Conservation (phyloP, 2,113 vertebrate genomes). For the Thamnaconus septentrionalis region DNA sequence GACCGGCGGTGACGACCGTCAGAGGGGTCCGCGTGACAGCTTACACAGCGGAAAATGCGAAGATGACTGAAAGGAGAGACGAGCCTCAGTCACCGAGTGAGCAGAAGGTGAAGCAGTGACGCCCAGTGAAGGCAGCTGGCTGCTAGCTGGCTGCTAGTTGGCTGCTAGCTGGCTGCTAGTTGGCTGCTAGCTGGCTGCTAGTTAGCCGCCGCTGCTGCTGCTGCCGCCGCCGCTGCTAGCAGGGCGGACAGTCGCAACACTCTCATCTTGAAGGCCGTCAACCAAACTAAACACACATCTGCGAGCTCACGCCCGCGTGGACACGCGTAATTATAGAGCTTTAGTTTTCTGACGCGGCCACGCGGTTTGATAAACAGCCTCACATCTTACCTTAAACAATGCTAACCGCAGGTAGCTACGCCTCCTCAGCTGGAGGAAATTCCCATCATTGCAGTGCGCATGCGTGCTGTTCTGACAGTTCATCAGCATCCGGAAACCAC, state of each 20-base stretch:
- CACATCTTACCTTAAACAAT: constrained; percentile 71
- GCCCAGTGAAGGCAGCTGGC: constrained; percentile 66
- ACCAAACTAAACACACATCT: no score
- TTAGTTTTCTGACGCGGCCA: no score
- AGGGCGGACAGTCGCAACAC: constrained; percentile 37
- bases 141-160: constrained; percentile 49
- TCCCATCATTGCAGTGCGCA: constrained; percentile 63
- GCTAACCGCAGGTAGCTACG: constrained; percentile 63
- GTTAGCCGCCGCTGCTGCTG: neutral
- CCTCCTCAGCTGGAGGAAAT: constrained; percentile 76
- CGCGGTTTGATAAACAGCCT: neutral
- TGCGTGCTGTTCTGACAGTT: constrained; percentile 56
- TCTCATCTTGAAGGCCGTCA: neutral
- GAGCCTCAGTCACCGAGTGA: neutral
- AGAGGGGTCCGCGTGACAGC: no score
- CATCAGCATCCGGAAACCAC: constrained; percentile 49
- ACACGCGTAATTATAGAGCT: no score
- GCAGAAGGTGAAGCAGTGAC: constrained; percentile 49
- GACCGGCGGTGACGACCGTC: neutral
- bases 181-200: constrained; percentile 51
- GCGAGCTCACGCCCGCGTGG: no score
- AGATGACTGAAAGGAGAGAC: no score
- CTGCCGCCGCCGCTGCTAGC: constrained; percentile 23
- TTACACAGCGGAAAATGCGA: no score
- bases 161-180: no score